Evolutionary conservation across 2,888 invertebrate species (phyloP), one percentile per base, ranked within the genome.

Genomic region (Scaptomyza flava): DNA sequence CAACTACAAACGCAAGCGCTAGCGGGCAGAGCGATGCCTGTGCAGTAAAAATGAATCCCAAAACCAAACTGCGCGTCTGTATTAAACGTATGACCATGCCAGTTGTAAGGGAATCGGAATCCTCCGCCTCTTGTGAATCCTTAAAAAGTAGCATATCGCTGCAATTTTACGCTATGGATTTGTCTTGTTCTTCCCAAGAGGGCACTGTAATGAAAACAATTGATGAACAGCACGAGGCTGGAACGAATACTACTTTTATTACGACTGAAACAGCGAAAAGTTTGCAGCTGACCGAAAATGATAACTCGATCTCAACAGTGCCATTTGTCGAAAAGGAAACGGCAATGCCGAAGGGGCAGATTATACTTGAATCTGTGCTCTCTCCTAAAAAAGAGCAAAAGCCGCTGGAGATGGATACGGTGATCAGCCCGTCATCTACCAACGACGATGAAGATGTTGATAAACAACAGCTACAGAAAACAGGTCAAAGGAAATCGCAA

Each of bases 41-140:
- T 5, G 41, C 17, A 8, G 0, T 5, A 17, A 41, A 1, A 17
- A 17, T 17, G 9, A 17, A 41, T 6, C 17, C 41, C 9, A 41
- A 41, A 45, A 45, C 59, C 9, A 89, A 81, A 23, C 41, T 89
- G 17, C 77, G 77, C 2, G 79, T 89, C 7, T 64, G 66, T 0
- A n/a, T 89, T 0, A 89, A 88, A 30, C 86, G 89, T 1, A 31
- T 83, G 6, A 50, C 59, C 14, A 34, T 82, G 65, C 68, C 69
- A 8, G 52, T 56, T 1, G 53, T 61, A 4, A 43, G 11, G 6
- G 64, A 56, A 23, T 72, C 48, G 2, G 68, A 70, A 9, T 78
- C 41, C 9, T 41, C 41, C 4, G 9, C 3, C 4, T 17, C 41
- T 8, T 14, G 7, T 38, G 14, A 38, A 14, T 41, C 14, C 14